Percentiles rank a stretch among this genome's conserved stretches.
Conservation (phyloP, 1,140 invertebrate genomes). For the Aradophagus sp. region DNA sequence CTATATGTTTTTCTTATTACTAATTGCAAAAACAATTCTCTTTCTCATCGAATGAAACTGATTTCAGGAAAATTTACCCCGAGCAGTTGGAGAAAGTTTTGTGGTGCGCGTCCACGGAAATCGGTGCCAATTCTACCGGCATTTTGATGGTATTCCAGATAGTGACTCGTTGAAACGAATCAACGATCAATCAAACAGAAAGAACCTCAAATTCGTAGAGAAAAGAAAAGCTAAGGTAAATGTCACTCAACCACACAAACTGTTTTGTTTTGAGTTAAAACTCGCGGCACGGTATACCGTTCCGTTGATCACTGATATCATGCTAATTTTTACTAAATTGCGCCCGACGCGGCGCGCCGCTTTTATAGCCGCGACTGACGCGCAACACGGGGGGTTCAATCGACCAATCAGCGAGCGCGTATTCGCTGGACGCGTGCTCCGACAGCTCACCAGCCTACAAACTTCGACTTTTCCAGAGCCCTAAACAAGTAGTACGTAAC, state of each 20-base stretch:
- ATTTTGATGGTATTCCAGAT: conserved; percentile 17
- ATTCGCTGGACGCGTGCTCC: conserved; percentile 56
- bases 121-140: conserved; percentile 16
- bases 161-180: background rate
- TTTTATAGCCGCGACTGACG: conserved; percentile 61
- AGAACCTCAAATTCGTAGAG: background rate
- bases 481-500: too few relatives aligned
- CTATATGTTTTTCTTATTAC: background rate
- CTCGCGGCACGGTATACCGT: conserved; percentile 1
- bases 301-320: conserved; percentile 1
- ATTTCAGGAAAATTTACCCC: conserved; percentile 10
- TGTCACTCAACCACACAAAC: background rate
- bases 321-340: conserved; percentile 52
- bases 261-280: conserved; percentile 4
- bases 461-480: conserved; percentile 14
- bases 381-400: conserved; percentile 12
- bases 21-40: background rate
- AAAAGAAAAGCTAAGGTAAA: background rate
- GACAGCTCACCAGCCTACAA: background rate
- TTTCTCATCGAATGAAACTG: conserved; percentile 3
- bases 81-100: conserved; percentile 11
- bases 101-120: conserved; percentile 2
- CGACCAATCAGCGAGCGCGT: conserved; percentile 29
- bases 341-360: conserved; percentile 28
- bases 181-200: background rate